Percentiles rank a stretch among this genome's conserved stretches.
These are phyloP conservation scores for Cygnus atratus DNA, from an alignment of 2,113 vertebrate species.

Conservation along the genomic window DNA sequence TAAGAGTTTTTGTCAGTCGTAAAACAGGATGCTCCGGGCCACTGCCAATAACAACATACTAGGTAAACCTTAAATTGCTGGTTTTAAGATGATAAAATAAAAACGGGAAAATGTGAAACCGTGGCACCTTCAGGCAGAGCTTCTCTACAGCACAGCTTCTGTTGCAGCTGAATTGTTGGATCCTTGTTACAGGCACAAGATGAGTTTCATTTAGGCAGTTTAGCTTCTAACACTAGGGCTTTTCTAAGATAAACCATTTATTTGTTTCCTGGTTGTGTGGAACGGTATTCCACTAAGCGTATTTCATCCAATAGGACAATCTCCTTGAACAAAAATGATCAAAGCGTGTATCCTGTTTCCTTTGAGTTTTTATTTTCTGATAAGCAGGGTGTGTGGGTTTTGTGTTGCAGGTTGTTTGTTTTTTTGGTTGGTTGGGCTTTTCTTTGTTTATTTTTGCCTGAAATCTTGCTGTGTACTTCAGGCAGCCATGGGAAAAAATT, in stretches of 20 bases:
- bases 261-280: background rate
- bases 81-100: background rate
- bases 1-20: background rate
- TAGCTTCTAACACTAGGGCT: background rate
- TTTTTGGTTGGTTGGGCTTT: background rate
- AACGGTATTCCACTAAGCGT: background rate
- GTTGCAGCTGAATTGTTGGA: background rate
- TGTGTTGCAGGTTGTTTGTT: background rate
- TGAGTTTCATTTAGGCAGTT: background rate
- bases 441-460: background rate
- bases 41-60: background rate
- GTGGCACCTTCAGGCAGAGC: background rate
- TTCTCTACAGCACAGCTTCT: background rate
- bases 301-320: background rate
- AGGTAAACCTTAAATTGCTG: background rate
- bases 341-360: background rate
- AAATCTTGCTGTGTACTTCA: background rate
- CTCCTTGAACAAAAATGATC: background rate
- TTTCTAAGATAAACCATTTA: background rate
- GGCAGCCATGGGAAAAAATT: background rate
- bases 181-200: constrained; percentile 8
- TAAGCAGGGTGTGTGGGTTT: background rate
- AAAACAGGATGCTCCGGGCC: background rate
- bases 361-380: background rate
- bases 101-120: background rate